Percentiles rank a stretch among this genome's conserved stretches.
These are phyloP conservation scores for Rhinophrynus dorsalis DNA, from an alignment of 2,797 vertebrate species.

Conservation along the genomic window DNA sequence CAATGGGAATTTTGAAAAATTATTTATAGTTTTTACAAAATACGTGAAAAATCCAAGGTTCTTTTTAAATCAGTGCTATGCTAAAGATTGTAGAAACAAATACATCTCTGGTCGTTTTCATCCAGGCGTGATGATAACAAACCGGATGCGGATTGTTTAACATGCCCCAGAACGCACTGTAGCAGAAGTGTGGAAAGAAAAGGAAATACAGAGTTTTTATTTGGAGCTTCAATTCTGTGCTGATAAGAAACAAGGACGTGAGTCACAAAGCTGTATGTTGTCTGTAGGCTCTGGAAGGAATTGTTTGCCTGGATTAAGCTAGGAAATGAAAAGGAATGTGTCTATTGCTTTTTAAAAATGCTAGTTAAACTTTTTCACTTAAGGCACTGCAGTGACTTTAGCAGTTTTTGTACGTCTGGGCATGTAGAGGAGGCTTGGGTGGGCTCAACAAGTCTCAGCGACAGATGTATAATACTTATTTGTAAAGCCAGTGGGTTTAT, in stretches of 20 bases:
- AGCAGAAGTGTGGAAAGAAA: conserved; percentile 35
- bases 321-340: conserved; percentile 42
- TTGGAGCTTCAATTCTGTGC: conserved; percentile 20
- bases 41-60: too few relatives aligned
- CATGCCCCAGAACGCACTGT: conserved; percentile 4
- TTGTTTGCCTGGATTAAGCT: conserved; percentile 46
- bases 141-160: conserved; percentile 14
- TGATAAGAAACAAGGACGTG: conserved; percentile 26
- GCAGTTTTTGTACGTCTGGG: conserved; percentile 53
- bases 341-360: conserved; percentile 31
- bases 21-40: too few relatives aligned
- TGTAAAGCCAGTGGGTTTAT: conserved; percentile 41
- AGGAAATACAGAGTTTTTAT: conserved; percentile 28
- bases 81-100: too few relatives aligned
- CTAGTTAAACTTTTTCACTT: conserved; percentile 36
- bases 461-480: conserved; percentile 54
- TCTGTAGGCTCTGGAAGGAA: conserved; percentile 12
- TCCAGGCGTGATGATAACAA: background rate
- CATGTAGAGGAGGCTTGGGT: conserved; percentile 63
- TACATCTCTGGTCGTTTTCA: background rate
- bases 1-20: too few relatives aligned
- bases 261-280: conserved; percentile 26
- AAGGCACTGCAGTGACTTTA: conserved; percentile 39
- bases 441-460: conserved; percentile 52
- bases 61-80: too few relatives aligned